These are phyloP conservation scores for Nycticebus coucang DNA, from an alignment of 2,113 vertebrate species.

Conservation along the genomic window DNA sequence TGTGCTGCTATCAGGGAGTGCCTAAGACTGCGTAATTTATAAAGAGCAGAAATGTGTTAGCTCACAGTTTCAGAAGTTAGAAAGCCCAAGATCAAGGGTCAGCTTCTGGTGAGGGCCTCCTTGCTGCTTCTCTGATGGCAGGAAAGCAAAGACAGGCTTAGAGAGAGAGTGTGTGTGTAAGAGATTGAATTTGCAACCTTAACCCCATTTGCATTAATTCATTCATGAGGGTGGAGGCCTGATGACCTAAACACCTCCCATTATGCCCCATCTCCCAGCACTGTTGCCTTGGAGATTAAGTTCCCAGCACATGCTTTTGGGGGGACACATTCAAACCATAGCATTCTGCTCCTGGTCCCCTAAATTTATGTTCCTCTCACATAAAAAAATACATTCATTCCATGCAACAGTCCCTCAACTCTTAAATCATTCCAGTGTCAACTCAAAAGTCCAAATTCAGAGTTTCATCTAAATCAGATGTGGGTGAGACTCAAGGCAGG, in stretches of 20 bases:
- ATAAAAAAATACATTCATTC: neutral
- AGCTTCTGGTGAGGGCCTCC: neutral
- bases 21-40: neutral
- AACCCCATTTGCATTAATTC: neutral
- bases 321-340: neutral
- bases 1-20: neutral
- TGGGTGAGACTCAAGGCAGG: neutral
- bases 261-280: neutral
- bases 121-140: neutral
- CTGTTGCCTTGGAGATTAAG: neutral
- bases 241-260: neutral
- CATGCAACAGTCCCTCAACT: neutral
- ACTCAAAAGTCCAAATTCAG: neutral
- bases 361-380: neutral
- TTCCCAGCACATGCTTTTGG: neutral
- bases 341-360: neutral
- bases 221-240: neutral
- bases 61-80: neutral
- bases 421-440: neutral
- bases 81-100: neutral
- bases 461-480: neutral
- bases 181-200: neutral
- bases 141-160: neutral
- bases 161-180: neutral
- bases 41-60: neutral